Percentiles rank a stretch among this genome's conserved stretches.
phyloP scores from a whole-genome alignment of 1,140 invertebrate genomes.

The Pentalonia nigronervosa region DNA sequence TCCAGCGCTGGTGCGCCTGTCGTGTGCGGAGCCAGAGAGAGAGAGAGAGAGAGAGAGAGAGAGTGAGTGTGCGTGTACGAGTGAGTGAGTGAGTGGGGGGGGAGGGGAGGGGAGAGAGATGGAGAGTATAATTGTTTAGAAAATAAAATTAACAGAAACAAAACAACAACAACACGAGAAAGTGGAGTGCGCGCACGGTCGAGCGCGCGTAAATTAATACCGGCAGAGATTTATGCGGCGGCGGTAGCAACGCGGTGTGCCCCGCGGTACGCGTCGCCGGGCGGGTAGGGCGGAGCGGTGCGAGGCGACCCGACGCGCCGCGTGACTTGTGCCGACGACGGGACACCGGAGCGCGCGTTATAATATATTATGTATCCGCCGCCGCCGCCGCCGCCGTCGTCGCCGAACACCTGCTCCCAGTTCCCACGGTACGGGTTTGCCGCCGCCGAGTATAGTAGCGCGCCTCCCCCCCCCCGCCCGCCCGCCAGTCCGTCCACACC shows the following conservation, averaged over 20 bases:
- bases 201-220: slow-evolving; percentile 32
- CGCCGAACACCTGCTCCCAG: slow-evolving; percentile 51
- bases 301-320: background rate
- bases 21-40: background rate
- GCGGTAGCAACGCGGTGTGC: background rate
- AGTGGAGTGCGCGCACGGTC: background rate
- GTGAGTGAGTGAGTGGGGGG: background rate
- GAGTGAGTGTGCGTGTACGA: background rate
- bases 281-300: background rate
- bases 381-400: background rate
- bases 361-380: slow-evolving; percentile 50
- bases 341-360: slow-evolving; percentile 32
- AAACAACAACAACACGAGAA: background rate
- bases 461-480: background rate
- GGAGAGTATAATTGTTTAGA: background rate
- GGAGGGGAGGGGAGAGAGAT: background rate
- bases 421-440: slow-evolving; percentile 47
- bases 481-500: background rate
- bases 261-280: background rate
- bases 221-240: slow-evolving; percentile 38
- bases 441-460: slow-evolving; percentile 34
- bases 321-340: slow-evolving; percentile 46
- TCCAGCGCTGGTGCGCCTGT: background rate
- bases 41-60: background rate
- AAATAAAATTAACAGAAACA: background rate